Evolutionary conservation across 2,113 vertebrate genomes (phyloP).

Genomic region (Silurus meridionalis): DNA sequence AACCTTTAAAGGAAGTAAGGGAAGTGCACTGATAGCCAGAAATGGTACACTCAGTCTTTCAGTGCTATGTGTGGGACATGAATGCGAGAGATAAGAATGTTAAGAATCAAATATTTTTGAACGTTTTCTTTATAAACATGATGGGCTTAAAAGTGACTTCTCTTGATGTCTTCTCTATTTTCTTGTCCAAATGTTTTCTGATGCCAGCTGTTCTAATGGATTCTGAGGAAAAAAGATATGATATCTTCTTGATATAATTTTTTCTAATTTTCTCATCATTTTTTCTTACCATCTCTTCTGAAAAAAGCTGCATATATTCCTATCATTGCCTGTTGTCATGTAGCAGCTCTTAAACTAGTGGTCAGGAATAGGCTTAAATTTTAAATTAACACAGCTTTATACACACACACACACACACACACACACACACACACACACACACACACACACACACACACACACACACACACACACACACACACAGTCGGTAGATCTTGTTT

Average conservation of each 20-base stretch:
- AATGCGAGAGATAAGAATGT: conserved; percentile 60
- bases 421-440: conserved; percentile 28
- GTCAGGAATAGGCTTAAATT: conserved; percentile 45
- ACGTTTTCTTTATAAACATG: conserved; percentile 61
- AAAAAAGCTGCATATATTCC: conserved; percentile 61
- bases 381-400: conserved; percentile 31
- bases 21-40: conserved; percentile 57
- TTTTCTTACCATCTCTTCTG: not conserved
- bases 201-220: not conserved
- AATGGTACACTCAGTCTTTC: conserved; percentile 41
- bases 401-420: not conserved
- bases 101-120: conserved; percentile 51
- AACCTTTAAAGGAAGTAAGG: conserved; percentile 61
- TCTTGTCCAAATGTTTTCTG: not conserved
- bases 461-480: conserved; percentile 35
- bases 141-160: conserved; percentile 22
- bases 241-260: not conserved
- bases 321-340: conserved; percentile 50
- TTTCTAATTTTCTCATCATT: not conserved
- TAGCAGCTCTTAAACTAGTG: conserved; percentile 63
- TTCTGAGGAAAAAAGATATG: not conserved
- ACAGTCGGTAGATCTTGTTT: conserved; percentile 60
- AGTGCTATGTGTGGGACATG: conserved; percentile 37
- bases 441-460: conserved; percentile 21
- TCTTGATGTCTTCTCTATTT: not conserved